Conservation (phyloP, 2,113 vertebrate species). For the Microcebus griseorufus region DNA sequence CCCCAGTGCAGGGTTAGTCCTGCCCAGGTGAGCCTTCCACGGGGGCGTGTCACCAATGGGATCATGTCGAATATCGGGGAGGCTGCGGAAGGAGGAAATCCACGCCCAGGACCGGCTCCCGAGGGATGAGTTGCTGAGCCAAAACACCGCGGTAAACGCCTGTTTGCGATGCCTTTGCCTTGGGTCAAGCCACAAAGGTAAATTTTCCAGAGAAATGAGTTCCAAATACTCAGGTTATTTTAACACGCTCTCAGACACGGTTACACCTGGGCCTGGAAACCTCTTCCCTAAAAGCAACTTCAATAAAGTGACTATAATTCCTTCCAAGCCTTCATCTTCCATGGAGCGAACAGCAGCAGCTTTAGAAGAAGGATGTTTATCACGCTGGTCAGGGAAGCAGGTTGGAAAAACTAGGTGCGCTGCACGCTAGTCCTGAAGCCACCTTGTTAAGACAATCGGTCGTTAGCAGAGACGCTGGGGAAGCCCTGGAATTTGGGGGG, state of each 20-base stretch:
- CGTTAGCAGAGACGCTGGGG: not conserved
- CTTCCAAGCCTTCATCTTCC: accelerated
- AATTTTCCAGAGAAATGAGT: not conserved
- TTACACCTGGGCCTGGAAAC: accelerated
- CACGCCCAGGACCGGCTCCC: accelerated
- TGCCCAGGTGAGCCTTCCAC: not conserved
- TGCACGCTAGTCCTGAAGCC: accelerated
- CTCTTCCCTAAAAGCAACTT: not conserved
- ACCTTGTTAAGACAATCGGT: accelerated
- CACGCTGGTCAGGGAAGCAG: not conserved
- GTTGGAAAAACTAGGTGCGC: accelerated
- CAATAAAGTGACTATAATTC: accelerated
- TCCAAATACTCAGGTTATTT: not conserved
- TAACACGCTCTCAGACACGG: not conserved
- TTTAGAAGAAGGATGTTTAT: accelerated
- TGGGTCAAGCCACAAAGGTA: not conserved
- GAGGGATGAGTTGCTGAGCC: accelerated
- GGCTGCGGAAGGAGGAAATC: not conserved
- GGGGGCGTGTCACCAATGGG: too few relatives aligned
- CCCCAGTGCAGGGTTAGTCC: accelerated
- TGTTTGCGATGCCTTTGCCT: not conserved
- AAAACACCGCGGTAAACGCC: accelerated
- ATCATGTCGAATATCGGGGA: accelerated
- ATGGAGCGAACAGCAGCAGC: accelerated
- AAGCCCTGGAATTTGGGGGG: accelerated